Percentiles rank a stretch among this genome's conserved stretches.
phyloP scores from a whole-genome alignment of 2,113 vertebrate species.

The Phoxinus phoxinus region DNA sequence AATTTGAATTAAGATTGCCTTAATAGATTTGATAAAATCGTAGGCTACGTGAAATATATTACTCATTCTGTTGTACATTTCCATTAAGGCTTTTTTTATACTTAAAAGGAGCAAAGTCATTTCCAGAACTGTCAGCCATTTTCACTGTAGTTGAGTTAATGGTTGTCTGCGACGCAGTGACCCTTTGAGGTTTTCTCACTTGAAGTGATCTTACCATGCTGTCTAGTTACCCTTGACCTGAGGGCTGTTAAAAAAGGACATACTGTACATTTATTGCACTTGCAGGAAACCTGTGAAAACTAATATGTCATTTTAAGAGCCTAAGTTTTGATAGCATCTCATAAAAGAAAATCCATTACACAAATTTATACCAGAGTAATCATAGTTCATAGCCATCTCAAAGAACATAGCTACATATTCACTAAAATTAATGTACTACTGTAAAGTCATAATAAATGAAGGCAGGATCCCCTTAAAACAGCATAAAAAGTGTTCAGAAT shows the following conservation, averaged over 20 bases:
- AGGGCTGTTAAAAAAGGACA: slow-evolving; percentile 33
- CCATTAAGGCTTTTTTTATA: not conserved
- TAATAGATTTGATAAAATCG: not conserved
- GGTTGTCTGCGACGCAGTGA: not conserved
- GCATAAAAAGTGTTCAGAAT: no score
- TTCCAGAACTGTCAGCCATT: slow-evolving; percentile 9
- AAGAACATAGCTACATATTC: not conserved
- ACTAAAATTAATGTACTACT: not conserved
- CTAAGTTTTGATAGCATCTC: not conserved
- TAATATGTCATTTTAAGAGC: not conserved
- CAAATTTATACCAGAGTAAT: not conserved
- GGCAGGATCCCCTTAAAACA: not conserved
- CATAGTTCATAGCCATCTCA: not conserved
- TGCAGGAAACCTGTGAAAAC: not conserved
- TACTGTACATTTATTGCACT: not conserved
- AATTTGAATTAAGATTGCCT: no score
- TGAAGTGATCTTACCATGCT: slow-evolving; percentile 7
- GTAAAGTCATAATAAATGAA: not conserved
- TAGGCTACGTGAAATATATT: not conserved
- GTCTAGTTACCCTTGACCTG: slow-evolving; percentile 39
- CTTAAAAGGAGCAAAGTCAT: not conserved
- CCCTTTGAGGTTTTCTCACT: not conserved
- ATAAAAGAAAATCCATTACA: not conserved
- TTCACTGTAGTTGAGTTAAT: slow-evolving; percentile 32
- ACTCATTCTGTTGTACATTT: not conserved